phyloP scores from a whole-genome alignment of 1,140 invertebrate genomes.

The Brachionus koreanus region DNA sequence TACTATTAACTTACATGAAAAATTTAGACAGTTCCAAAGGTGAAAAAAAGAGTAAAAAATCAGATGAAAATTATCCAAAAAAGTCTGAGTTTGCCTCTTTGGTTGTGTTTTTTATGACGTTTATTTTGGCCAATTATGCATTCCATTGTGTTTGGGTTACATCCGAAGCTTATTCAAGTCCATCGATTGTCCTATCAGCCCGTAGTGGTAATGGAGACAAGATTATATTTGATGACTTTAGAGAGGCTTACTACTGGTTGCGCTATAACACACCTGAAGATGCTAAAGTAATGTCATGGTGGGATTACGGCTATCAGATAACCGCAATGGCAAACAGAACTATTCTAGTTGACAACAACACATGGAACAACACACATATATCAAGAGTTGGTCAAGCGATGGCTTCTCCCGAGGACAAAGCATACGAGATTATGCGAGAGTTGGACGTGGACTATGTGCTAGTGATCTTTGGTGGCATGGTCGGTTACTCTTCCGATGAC shows the following conservation, averaged over 20 bases:
- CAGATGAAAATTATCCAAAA: slow-evolving; percentile 76
- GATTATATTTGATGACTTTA: slow-evolving; percentile 95
- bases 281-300: slow-evolving; percentile 97
- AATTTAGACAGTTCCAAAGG: slow-evolving; percentile 58
- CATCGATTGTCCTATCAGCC: slow-evolving; percentile 92
- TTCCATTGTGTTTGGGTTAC: slow-evolving; percentile 99
- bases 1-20: slow-evolving; percentile 84
- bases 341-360: slow-evolving; percentile 97
- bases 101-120: slow-evolving; percentile 77
- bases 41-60: slow-evolving; percentile 55
- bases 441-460: slow-evolving; percentile 95
- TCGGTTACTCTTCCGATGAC: slow-evolving; percentile 96
- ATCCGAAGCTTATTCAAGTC: slow-evolving; percentile 94
- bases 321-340: slow-evolving; percentile 97
- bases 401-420: slow-evolving; percentile 90
- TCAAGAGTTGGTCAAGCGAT: slow-evolving; percentile 93
- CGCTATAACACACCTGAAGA: slow-evolving; percentile 90
- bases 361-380: slow-evolving; percentile 99
- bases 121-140: slow-evolving; percentile 83
- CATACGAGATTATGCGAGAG: slow-evolving; percentile 94
- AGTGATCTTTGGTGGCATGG: slow-evolving; percentile 94
- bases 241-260: slow-evolving; percentile 96
- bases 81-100: slow-evolving; percentile 80
- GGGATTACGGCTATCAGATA: slow-evolving; percentile 99
- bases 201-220: slow-evolving; percentile 83